Base-by-base conservation (phyloP, 2,113 vertebrate genomes). In the Puntigrus tetrazona region DNA sequence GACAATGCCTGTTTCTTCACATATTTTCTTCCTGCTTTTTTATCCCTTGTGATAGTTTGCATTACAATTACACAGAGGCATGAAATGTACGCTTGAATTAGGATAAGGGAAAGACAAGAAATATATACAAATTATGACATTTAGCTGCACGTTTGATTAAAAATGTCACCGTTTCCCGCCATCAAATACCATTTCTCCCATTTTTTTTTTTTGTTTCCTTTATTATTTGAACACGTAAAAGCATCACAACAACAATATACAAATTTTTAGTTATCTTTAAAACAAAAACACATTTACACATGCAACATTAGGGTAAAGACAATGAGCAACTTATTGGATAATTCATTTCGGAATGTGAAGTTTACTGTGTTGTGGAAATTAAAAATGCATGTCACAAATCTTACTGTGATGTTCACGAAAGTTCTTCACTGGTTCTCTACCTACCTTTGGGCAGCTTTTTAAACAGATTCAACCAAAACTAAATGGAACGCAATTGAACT, bases 181-280 rank as follows among this genome's bases (percentile, higher is more conserved):
- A 93, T 92, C 86, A 94, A 93, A 87, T 85, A 25, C 67, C 38
- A 91, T 84, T 89, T 90, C 92, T 84, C 69, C 73, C 45, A 80
- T 72, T 87, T 87, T 88, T 88, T 88, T 88, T 93, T 90, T 93
- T 90, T 92, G 93, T 92, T 89, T 82, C 95, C 91, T 95, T 91
- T 94, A 96, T 92, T 91, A 93, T 96, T 94, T 94, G 91, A 95
- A 95, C 96, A 97, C 94, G 94, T 94, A 95, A 96, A 97, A 95
- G 92, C 94, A 96, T 92, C 95, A 97, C 95, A 94, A 94, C 95
- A 95, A 97, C 96, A 95, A 97, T 96, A 95, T 95, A 97, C 95
- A 98, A 94, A 95, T 95, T 94, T 92, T 94, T 95, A 93, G 90
- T 95, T 93, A 94, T 95, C 92, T 95, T 96, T 90, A 93, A 96